Percentiles rank a stretch among this genome's conserved stretches.
Evolutionary conservation across 2,888 invertebrate genomes (phyloP).

Genomic region (Nemurella pictetii): DNA sequence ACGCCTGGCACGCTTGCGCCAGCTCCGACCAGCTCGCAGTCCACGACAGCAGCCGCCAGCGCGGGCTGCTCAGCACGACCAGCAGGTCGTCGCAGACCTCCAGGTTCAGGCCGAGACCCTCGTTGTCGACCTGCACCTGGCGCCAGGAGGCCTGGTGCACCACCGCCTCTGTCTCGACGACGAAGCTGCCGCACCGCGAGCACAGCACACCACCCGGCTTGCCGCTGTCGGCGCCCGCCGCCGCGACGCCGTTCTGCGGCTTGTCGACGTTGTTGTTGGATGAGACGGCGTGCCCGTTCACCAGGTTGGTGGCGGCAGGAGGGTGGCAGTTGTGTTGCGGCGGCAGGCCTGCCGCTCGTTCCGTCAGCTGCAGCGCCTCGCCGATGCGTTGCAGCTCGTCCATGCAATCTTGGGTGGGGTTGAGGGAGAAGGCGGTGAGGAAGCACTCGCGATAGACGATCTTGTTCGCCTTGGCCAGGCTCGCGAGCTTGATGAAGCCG

Average conservation of each 20-base stretch:
- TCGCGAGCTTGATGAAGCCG: conserved; percentile 68
- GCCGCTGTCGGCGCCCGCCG: not conserved
- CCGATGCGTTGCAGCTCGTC: not conserved
- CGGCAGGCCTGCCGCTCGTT: not conserved
- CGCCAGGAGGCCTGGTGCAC: conserved; percentile 38
- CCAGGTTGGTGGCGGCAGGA: not conserved
- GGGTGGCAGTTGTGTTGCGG: not conserved
- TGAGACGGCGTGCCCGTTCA: too few relatives aligned
- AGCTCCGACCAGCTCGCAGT: conserved; percentile 63
- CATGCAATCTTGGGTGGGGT: conserved; percentile 57
- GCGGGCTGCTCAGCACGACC: conserved; percentile 69
- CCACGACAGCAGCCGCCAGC: conserved; percentile 74
- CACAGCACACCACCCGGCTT: conserved; percentile 46
- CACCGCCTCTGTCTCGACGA: conserved; percentile 31
- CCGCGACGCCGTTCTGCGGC: not conserved
- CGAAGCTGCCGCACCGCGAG: conserved; percentile 48
- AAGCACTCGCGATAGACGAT: conserved; percentile 70
- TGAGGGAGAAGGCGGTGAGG: conserved; percentile 74
- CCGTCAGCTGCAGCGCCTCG: too few relatives aligned
- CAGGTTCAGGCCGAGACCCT: conserved; percentile 65
- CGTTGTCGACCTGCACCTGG: conserved; percentile 44
- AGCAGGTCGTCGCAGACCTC: conserved; percentile 72
- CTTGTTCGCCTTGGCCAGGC: conserved; percentile 61
- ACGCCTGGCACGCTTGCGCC: conserved; percentile 59
- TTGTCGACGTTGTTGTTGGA: not conserved